Conservation (phyloP, 2,797 vertebrate genomes). For the Bucorvus abyssinicus region DNA sequence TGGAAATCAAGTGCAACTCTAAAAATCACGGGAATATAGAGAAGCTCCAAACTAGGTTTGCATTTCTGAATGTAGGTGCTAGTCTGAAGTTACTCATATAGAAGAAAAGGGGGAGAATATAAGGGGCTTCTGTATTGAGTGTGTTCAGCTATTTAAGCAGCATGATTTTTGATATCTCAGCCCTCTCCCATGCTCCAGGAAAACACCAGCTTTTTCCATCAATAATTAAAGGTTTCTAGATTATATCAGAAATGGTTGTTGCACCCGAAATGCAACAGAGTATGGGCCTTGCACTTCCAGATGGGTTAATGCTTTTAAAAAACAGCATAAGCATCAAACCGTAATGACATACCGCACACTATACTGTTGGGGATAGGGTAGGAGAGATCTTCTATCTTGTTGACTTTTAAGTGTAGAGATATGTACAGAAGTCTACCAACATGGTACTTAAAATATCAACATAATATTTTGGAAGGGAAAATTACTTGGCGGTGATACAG, state of each 20-base stretch:
- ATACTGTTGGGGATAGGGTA: not conserved
- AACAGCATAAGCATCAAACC: not conserved
- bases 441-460: not conserved
- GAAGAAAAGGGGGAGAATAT: not conserved
- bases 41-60: not conserved
- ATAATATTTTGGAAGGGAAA: not conserved
- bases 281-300: not conserved
- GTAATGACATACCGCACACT: not conserved
- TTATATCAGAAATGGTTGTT: not conserved
- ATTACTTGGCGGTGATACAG: not conserved
- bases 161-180: not conserved
- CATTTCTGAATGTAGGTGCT: not conserved
- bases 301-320: not conserved
- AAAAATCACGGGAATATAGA: not conserved
- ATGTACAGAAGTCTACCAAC: not conserved
- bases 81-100: not conserved
- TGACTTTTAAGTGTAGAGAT: not conserved
- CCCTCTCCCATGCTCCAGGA: not conserved
- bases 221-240: not conserved
- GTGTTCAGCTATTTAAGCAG: not conserved
- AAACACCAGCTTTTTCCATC: not conserved
- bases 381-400: not conserved
- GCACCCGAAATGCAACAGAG: not conserved
- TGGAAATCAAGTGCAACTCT: not conserved
- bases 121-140: not conserved